Evolutionary conservation across 2,797 vertebrate genomes (phyloP).

Genomic region (Alosa sapidissima): DNA sequence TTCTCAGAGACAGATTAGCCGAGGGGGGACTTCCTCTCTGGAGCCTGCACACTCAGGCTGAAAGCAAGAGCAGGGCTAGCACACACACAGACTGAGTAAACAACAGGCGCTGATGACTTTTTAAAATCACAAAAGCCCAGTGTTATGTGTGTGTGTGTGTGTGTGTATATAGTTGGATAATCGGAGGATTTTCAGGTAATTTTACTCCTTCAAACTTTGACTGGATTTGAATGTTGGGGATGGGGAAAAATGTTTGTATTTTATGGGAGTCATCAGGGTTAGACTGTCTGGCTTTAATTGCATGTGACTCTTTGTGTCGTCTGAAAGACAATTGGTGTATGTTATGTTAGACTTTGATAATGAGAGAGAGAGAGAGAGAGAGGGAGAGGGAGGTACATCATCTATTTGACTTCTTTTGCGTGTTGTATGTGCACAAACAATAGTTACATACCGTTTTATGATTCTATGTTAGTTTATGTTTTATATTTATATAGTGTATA

Average conservation of each 20-base stretch:
- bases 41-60: neutral
- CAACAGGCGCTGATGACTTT: neutral
- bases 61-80: neutral
- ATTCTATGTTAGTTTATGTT: too few species aligned
- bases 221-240: neutral
- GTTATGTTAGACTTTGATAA: too few species aligned
- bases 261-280: neutral
- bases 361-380: neutral
- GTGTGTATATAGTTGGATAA: neutral
- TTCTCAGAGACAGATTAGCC: constrained; percentile 37
- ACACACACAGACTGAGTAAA: neutral
- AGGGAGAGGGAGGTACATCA: neutral
- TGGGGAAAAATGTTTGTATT: neutral
- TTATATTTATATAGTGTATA: neutral
- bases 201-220: neutral
- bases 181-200: constrained; percentile 6
- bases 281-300: neutral
- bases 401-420: too few species aligned
- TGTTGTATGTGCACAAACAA: too few species aligned
- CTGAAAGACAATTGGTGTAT: neutral
- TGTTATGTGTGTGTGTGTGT: neutral
- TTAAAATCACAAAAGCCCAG: neutral
- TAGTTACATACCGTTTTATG: too few species aligned
- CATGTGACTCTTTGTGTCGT: neutral
- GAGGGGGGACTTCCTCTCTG: constrained; percentile 59